Evolutionary conservation across 1,140 invertebrate species (phyloP).

Genomic region (Drosophila ambigua): DNA sequence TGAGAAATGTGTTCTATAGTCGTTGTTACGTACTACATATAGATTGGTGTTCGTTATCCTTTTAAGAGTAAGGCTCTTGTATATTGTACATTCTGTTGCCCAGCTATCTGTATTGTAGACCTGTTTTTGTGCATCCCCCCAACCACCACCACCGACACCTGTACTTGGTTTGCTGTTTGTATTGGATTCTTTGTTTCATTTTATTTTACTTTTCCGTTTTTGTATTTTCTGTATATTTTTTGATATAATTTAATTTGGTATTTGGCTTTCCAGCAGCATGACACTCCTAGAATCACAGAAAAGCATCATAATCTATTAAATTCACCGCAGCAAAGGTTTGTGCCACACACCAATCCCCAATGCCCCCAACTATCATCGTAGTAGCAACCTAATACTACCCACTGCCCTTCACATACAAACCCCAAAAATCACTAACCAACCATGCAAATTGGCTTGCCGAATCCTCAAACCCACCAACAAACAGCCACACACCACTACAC

Average conservation of each 20-base stretch:
- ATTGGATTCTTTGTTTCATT: conserved; percentile 28
- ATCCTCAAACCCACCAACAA: conserved; percentile 24
- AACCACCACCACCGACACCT: too few relatives aligned
- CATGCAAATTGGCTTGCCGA: conserved; percentile 35
- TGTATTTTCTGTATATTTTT: conserved; percentile 42
- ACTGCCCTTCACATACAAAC: conserved; percentile 6
- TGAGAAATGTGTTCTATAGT: too few relatives aligned
- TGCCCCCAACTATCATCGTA: too few relatives aligned
- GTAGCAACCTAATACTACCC: conserved; percentile 1
- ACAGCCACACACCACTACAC: conserved; percentile 10
- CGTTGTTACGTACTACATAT: too few relatives aligned
- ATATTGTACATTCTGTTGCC: not conserved
- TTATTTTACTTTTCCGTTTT: conserved; percentile 33
- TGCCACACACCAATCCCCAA: conserved; percentile 40
- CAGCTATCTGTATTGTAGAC: too few relatives aligned
- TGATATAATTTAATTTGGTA: conserved; percentile 78
- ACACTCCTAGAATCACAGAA: conserved; percentile 83
- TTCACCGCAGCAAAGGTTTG: conserved; percentile 83
- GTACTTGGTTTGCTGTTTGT: too few relatives aligned
- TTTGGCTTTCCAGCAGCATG: conserved; percentile 83
- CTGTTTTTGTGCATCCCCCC: too few relatives aligned
- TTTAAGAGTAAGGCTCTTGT: conserved; percentile 4
- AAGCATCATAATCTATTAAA: conserved; percentile 83
- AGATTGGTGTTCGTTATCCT: too few relatives aligned
- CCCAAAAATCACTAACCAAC: conserved; percentile 27